Conservation (phyloP, 2,113 vertebrate genomes). For the Peromyscus leucopus region DNA sequence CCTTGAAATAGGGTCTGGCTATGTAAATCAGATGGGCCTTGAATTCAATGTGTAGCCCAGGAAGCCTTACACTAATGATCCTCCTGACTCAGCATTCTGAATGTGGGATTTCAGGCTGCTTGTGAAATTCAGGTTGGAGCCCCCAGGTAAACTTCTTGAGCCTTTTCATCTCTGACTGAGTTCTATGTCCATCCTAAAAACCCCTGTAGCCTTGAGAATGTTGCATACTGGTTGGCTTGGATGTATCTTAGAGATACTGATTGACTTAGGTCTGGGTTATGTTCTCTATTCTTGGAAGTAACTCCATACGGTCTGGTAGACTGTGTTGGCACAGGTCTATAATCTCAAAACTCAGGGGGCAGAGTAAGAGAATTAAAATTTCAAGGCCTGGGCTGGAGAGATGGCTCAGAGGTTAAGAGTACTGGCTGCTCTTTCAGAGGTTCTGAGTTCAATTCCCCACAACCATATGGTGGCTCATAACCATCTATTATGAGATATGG, state of each 20-base stretch:
- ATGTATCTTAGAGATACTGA: neutral
- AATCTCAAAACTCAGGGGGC: neutral
- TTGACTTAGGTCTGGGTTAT: neutral
- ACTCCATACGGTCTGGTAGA: neutral
- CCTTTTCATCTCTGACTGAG: constrained; percentile 14
- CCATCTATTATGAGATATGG: no score
- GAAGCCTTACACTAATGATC: neutral
- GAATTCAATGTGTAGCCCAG: neutral
- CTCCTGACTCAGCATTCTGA: neutral
- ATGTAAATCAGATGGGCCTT: neutral
- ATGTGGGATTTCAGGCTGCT: no score
- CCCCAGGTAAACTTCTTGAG: neutral
- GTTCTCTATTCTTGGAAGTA: neutral
- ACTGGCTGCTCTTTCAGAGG: no score
- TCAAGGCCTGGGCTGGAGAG: neutral
- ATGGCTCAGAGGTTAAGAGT: no score
- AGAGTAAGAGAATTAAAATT: neutral
- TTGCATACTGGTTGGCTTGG: neutral
- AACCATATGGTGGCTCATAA: no score
- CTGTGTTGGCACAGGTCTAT: neutral
- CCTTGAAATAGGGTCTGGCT: neutral
- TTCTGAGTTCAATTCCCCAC: no score
- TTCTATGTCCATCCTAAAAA: constrained; percentile 5
- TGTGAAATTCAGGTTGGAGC: no score
- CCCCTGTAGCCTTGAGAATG: neutral